Evolutionary conservation across 2,888 invertebrate genomes (phyloP), one percentile per base, ranked within the genome.

Genomic region (Patella caerulea): DNA sequence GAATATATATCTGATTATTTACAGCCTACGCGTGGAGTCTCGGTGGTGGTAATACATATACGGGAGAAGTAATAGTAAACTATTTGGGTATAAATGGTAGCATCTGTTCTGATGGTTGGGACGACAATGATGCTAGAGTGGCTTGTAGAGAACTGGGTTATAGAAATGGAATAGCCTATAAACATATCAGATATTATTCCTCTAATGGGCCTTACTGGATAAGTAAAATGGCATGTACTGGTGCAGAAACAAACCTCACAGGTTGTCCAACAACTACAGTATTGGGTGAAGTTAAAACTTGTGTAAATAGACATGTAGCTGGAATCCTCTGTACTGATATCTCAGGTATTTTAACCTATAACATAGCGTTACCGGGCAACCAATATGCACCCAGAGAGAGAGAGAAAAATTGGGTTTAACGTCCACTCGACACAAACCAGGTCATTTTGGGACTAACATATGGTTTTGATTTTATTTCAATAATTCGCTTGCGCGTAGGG

Each of bases 171-270:
- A 81, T 83, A 14, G 86, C 88, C 4, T 89, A 88, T 80, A 84
- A 79, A 59, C 88, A 89, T 76, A 85, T 84, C 77, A 84, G 85
- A 77, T 82, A 83, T 53, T 83, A 84, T 73, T 78, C 82, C 54
- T 78, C 81, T 55, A 81, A 83, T 54, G 89, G 89, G 2, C 93
- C 93, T 12, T 95, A 94, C 87, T 93, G 94, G 91, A 94, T 95
- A 91, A 83, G 84, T 2, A 77, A 85, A 53, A 84, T 88, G 15
- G 81, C 83, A 56, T 89, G 89, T 82, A 83, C 81, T 3, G 88
- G 88, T 17, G 84, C 76, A 12, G 89, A 89, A 72, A 74, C 77
- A 53, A 79, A 56, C 1, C 78, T 89, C 53, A 73, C 80, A 14
- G 84, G 85, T 45, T 89, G 89, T 82, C 81, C 81, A 2, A 80